These are phyloP conservation scores for Julus scanicus DNA, from an alignment of 2,888 invertebrate species.

Conservation along the genomic window DNA sequence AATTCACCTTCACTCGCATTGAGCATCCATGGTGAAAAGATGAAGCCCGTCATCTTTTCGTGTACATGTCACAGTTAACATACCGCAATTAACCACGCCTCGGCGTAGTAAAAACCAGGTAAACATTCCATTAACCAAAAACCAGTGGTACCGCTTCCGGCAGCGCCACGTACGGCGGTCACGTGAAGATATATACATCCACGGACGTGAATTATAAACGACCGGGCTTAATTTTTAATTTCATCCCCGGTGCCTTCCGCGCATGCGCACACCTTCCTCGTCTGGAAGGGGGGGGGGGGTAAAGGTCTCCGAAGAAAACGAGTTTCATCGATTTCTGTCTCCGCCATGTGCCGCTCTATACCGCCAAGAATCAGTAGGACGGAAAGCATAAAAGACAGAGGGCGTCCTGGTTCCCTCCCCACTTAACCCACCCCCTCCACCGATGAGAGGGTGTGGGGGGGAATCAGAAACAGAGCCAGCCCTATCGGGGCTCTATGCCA, in stretches of 20 bases:
- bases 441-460: no score
- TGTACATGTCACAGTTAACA: no score
- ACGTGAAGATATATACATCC: background rate
- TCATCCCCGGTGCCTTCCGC: background rate
- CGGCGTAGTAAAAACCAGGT: no score
- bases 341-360: background rate
- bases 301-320: background rate
- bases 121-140: no score
- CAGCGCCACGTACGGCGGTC: no score
- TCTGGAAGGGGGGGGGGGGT: background rate
- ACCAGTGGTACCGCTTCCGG: no score
- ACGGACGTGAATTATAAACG: background rate
- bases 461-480: constrained; percentile 44
- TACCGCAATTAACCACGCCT: no score
- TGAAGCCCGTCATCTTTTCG: no score
- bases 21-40: background rate
- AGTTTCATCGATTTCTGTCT: constrained; percentile 46
- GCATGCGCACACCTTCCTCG: constrained; percentile 3
- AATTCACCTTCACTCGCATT: no score
- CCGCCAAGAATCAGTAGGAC: background rate
- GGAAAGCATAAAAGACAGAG: background rate
- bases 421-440: constrained; percentile 1
- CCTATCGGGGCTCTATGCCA: constrained; percentile 18
- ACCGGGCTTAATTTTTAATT: background rate
- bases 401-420: background rate